Evolutionary conservation across 2,888 invertebrate genomes (phyloP).

Genomic region (Lydus trimaculatus): DNA sequence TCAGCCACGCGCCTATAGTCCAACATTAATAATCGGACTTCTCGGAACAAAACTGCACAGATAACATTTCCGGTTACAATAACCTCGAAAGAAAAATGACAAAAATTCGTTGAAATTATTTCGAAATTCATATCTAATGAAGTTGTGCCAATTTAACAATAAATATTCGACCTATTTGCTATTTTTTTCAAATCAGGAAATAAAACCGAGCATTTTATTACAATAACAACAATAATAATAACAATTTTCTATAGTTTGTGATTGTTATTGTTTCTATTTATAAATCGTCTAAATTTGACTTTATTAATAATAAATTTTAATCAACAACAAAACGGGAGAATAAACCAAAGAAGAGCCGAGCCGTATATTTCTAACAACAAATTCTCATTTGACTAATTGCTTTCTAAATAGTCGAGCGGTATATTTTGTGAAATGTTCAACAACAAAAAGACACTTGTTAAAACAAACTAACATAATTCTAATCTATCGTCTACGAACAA

Average conservation of each 20-base stretch:
- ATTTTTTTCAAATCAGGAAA: background rate
- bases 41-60: slow-evolving; percentile 57
- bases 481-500: slow-evolving; percentile 1
- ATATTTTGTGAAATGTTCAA: background rate
- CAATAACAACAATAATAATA: slow-evolving; percentile 3
- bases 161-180: background rate
- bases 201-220: background rate
- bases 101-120: slow-evolving; percentile 6
- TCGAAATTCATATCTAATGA: slow-evolving; percentile 6
- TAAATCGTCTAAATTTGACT: background rate
- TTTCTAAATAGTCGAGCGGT: slow-evolving; percentile 11
- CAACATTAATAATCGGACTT: slow-evolving; percentile 45
- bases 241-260: slow-evolving; percentile 6
- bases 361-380: background rate
- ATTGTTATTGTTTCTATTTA: slow-evolving; percentile 19
- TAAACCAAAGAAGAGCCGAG: too few species aligned
- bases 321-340: background rate
- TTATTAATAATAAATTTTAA: background rate
- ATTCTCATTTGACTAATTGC: slow-evolving; percentile 14
- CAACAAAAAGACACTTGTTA: slow-evolving; percentile 17
- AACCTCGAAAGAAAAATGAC: slow-evolving; percentile 49
- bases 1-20: slow-evolving; percentile 45
- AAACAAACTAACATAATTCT: slow-evolving; percentile 11
- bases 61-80: slow-evolving; percentile 58
- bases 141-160: slow-evolving; percentile 6